phyloP scores from a whole-genome alignment of 2,797 vertebrate species.

The Microctenopoma steveboyesi region DNA sequence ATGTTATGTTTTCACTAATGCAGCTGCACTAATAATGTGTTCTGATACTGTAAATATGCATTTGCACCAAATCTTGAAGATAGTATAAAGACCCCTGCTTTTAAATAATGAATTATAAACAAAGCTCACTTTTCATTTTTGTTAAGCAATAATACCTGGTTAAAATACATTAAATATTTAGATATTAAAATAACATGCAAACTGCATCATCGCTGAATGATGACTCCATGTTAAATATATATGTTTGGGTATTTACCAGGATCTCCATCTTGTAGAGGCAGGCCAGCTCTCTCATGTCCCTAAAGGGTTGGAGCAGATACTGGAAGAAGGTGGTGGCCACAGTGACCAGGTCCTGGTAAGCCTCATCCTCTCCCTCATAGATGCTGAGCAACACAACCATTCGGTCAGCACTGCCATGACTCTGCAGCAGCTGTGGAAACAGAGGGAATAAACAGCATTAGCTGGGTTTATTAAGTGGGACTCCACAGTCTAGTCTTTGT shows the following conservation, averaged over 20 bases:
- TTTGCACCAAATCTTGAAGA: no score
- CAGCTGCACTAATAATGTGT: background rate
- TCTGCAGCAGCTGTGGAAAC: conserved; percentile 84
- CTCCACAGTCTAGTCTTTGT: background rate
- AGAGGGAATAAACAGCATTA: conserved; percentile 6
- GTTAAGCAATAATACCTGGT: background rate
- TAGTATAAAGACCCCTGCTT: no score
- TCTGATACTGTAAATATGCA: no score
- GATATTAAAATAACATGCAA: background rate
- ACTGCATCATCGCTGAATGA: background rate
- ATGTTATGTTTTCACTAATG: background rate
- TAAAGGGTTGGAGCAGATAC: conserved; percentile 93
- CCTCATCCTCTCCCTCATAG: conserved; percentile 91
- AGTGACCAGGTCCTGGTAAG: conserved; percentile 89
- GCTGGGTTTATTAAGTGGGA: conserved; percentile 3
- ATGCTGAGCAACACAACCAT: conserved; percentile 90
- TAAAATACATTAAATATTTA: background rate
- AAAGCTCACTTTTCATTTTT: background rate
- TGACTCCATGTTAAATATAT: background rate
- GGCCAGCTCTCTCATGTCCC: conserved; percentile 94
- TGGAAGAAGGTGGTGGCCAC: conserved; percentile 92
- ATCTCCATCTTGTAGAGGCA: conserved; percentile 92
- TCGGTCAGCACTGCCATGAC: conserved; percentile 83
- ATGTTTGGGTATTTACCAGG: conserved; percentile 80
- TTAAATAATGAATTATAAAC: no score